Evolutionary conservation across 2,888 invertebrate genomes (phyloP), one percentile per base, ranked within the genome.

Genomic region (Frankliniella fusca): DNA sequence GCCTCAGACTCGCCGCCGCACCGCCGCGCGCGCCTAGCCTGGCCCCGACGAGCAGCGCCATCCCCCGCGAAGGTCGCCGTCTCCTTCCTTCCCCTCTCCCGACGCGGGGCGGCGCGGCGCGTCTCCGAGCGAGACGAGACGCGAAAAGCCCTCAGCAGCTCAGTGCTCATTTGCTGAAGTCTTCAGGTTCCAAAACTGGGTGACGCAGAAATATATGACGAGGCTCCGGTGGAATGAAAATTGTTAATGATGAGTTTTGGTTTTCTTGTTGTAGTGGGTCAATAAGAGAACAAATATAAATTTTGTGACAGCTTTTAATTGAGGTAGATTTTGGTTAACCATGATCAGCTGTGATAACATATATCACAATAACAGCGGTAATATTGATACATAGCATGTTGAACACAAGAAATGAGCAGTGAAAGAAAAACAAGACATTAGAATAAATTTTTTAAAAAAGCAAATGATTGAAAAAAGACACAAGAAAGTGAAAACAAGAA

Each of bases 1-100:
- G 61, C 18, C 61, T 61, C 20, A 12, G 61, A 38, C 38, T 38
- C 38, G 61, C 61, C 7, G 61, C 61, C 20, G 15, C 61, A 61
- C 10, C n/a, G 61, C 20, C 61, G 20, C 18, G 20, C n/a, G 20
- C 18, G 61, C 61, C 61, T 20, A n/a, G 61, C 54, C 54, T 12
- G 54, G 54, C 61, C 61, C 61, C 61, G n/a, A n/a, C 61, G 61
- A 61, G 15, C 61, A n/a, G 20, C 61, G n/a, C 61, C 20, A 18
- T 61, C 61, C 61, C 61, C 61, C 61, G 61, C 61, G 61, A 61
- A 61, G 61, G 61, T 61, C 61, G 61, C 61, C 61, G 15, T 18
- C 61, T 61, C 61, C 61, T 18, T 18, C n/a, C 61, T 18, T 18
- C 61, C n/a, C 61, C 61, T 20, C 18, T 7, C 15, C 8, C 50